These are phyloP conservation scores for Horisme vitalbata DNA, from an alignment of 2,888 invertebrate species.

Conservation along the genomic window DNA sequence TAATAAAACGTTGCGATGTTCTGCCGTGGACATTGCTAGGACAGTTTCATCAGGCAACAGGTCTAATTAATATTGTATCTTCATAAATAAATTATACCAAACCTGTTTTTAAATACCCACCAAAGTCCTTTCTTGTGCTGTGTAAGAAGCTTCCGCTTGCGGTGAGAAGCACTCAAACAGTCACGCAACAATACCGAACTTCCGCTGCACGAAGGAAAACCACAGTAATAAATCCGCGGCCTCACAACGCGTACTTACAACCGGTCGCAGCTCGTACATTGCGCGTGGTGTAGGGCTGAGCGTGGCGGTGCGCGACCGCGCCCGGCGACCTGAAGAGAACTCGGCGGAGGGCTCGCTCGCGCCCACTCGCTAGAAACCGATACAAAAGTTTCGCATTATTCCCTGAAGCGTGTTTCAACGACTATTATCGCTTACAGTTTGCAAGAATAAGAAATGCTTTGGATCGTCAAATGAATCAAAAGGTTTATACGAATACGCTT, in stretches of 20 bases:
- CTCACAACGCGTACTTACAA: conserved; percentile 1
- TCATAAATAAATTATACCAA: too few species aligned
- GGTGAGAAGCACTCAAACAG: conserved; percentile 16
- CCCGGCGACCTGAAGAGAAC: conserved; percentile 7
- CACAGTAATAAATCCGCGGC: conserved; percentile 8
- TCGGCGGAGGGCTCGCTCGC: conserved; percentile 11
- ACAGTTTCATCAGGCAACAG: too few species aligned
- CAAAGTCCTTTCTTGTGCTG: too few species aligned
- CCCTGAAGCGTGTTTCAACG: conserved; percentile 5
- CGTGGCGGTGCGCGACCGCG: neutral
- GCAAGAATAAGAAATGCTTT: neutral
- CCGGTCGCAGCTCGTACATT: too few species aligned
- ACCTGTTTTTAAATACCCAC: too few species aligned
- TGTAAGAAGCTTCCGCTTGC: too few species aligned
- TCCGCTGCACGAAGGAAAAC: conserved; percentile 12
- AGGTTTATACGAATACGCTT: too few species aligned
- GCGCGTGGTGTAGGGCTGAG: too few species aligned
- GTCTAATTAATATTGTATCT: too few species aligned
- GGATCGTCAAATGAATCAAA: too few species aligned
- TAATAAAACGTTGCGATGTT: too few species aligned
- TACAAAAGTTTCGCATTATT: conserved; percentile 11
- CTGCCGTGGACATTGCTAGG: too few species aligned
- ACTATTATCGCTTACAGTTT: conserved; percentile 7
- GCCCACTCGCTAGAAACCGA: conserved; percentile 6
- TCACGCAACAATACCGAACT: conserved; percentile 15